These are phyloP conservation scores for Cydia splendana DNA, from an alignment of 1,140 invertebrate genomes.

Conservation along the genomic window DNA sequence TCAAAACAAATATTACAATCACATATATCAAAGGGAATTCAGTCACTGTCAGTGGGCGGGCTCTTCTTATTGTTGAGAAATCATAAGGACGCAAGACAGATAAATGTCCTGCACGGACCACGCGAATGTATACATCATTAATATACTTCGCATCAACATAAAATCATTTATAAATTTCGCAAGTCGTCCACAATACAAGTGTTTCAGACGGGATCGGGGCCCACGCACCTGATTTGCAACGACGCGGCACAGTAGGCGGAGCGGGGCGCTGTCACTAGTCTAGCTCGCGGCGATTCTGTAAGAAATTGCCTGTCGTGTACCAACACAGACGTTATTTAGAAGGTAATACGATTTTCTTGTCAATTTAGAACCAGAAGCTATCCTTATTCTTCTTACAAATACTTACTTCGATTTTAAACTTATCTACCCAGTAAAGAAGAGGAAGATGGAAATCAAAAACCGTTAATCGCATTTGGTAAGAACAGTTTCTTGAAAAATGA, in stretches of 20 bases:
- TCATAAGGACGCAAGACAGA: conserved; percentile 18
- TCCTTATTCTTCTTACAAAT: background rate
- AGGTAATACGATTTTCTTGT: conserved; percentile 21
- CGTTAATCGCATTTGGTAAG: too few relatives aligned
- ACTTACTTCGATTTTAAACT: background rate
- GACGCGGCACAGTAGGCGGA: conserved; percentile 55
- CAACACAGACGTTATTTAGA: conserved; percentile 18
- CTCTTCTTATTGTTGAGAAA: conserved; percentile 5
- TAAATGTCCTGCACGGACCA: conserved; percentile 25
- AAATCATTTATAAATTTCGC: conserved; percentile 68
- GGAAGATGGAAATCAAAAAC: too few relatives aligned
- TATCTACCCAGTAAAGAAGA: background rate
- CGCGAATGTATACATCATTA: conserved; percentile 21
- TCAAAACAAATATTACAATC: background rate
- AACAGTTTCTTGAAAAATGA: too few relatives aligned
- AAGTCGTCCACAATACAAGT: conserved; percentile 58
- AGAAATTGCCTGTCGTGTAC: background rate
- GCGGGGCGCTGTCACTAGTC: conserved; percentile 44
- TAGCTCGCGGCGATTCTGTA: conserved; percentile 44
- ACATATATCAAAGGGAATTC: conserved; percentile 23
- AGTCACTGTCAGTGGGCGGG: conserved; percentile 20
- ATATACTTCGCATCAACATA: conserved; percentile 64
- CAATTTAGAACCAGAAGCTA: conserved; percentile 10
- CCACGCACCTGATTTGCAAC: conserved; percentile 74
- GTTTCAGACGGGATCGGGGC: conserved; percentile 56